Conservation (phyloP, 1,140 invertebrate genomes). For the Bradysia coprophila region DNA sequence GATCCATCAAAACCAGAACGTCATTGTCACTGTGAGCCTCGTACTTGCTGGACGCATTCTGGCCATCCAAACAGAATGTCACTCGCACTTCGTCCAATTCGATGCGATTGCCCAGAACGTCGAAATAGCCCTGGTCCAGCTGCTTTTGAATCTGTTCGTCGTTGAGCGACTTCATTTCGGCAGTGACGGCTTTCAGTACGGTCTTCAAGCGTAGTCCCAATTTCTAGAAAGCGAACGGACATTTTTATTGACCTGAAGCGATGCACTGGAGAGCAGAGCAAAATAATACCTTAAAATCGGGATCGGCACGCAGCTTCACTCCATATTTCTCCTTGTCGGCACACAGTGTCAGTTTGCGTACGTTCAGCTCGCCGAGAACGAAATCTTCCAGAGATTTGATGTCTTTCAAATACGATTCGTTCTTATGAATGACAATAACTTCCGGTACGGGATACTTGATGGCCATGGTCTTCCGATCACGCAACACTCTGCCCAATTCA, state of each 20-base stretch:
- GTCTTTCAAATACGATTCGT: conserved; percentile 59
- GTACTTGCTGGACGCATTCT: conserved; percentile 38
- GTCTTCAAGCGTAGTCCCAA: conserved; percentile 78
- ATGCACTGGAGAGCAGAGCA: too few species aligned
- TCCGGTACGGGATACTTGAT: conserved; percentile 94
- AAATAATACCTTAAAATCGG: conserved; percentile 62
- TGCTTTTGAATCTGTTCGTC: conserved; percentile 68
- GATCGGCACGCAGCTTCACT: conserved; percentile 81
- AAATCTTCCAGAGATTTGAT: conserved; percentile 67
- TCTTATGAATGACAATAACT: conserved; percentile 85
- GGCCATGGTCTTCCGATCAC: conserved; percentile 86
- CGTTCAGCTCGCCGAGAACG: conserved; percentile 87
- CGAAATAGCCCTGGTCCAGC: conserved; percentile 47
- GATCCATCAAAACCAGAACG: conserved; percentile 59
- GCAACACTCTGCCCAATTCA: conserved; percentile 77
- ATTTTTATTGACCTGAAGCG: too few species aligned
- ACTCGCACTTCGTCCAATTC: conserved; percentile 66
- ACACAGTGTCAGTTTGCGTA: conserved; percentile 72
- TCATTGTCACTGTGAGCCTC: conserved; percentile 82
- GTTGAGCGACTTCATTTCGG: conserved; percentile 61
- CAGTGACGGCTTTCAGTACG: conserved; percentile 73
- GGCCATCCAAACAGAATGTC: conserved; percentile 54
- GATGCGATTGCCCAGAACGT: conserved; percentile 56
- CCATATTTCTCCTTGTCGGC: conserved; percentile 87
- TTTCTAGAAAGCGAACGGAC: too few species aligned